Conservation (phyloP, 2,797 vertebrate genomes). For the Sarcophilus harrisii region DNA sequence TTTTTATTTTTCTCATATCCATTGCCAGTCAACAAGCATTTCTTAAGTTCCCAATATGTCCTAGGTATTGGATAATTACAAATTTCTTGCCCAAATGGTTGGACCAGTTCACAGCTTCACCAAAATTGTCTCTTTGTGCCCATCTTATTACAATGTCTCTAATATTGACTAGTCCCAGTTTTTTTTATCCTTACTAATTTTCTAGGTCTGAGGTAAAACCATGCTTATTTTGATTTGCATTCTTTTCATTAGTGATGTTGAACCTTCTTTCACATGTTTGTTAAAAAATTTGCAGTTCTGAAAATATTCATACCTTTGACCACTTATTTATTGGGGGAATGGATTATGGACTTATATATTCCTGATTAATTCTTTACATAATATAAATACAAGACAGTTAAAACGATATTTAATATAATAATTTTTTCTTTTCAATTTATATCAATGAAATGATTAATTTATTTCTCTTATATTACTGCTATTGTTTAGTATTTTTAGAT, state of each 20-base stretch:
- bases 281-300: background rate
- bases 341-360: background rate
- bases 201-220: background rate
- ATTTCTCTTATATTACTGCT: background rate
- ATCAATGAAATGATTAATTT: background rate
- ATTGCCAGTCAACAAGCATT: background rate
- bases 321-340: background rate
- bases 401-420: background rate
- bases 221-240: background rate
- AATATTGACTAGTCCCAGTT: background rate
- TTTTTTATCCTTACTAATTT: background rate
- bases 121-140: background rate
- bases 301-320: background rate
- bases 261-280: background rate
- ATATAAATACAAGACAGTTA: background rate
- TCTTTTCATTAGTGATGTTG: background rate
- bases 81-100: background rate
- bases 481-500: background rate
- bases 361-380: background rate
- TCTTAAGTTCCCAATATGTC: background rate
- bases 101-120: background rate
- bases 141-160: background rate
- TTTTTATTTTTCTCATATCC: background rate
- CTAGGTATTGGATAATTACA: background rate
- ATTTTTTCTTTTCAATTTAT: background rate